A percentile compares a stretch with the other conserved stretches of the same genome.
phyloP scores from a whole-genome alignment of 2,113 vertebrate species.

The Dipodomys merriami region DNA sequence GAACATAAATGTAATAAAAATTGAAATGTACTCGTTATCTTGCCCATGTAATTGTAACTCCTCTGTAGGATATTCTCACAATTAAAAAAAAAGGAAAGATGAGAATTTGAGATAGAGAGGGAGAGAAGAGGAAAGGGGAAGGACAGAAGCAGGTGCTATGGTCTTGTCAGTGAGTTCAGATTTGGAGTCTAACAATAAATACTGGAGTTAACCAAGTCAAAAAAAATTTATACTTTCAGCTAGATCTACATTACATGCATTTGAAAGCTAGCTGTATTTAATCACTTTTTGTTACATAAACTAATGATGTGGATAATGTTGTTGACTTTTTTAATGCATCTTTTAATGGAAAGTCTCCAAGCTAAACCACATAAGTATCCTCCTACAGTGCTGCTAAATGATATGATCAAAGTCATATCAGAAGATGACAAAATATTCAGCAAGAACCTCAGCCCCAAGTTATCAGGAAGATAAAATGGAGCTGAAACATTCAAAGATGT shows the following conservation, averaged over 20 bases:
- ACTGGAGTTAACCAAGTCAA: not conserved
- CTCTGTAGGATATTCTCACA: no score
- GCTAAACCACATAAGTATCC: slow-evolving; percentile 16
- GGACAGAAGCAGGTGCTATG: not conserved
- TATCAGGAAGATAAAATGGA: slow-evolving; percentile 24
- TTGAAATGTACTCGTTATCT: no score
- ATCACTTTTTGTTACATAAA: slow-evolving; percentile 76
- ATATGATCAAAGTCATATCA: slow-evolving; percentile 56
- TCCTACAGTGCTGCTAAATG: slow-evolving; percentile 53
- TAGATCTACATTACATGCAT: slow-evolving; percentile 58
- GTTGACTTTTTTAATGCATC: slow-evolving; percentile 74
- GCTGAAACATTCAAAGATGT: slow-evolving; percentile 12
- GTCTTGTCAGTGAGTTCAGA: not conserved
- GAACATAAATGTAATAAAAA: slow-evolving; percentile 23
- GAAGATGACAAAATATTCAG: slow-evolving; percentile 36
- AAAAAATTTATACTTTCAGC: slow-evolving; percentile 64
- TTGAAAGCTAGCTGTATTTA: slow-evolving; percentile 73
- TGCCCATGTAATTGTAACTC: no score
- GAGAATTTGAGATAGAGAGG: no score
- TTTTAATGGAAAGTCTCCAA: slow-evolving; percentile 68
- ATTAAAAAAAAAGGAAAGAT: no score
- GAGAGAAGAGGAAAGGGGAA: not conserved
- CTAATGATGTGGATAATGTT: slow-evolving; percentile 76
- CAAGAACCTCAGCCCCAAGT: slow-evolving; percentile 34
- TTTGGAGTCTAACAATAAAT: not conserved